Percentiles rank a stretch among this genome's conserved stretches.
Conservation (phyloP, 1,140 invertebrate genomes). For the Cotesia vestalis region DNA sequence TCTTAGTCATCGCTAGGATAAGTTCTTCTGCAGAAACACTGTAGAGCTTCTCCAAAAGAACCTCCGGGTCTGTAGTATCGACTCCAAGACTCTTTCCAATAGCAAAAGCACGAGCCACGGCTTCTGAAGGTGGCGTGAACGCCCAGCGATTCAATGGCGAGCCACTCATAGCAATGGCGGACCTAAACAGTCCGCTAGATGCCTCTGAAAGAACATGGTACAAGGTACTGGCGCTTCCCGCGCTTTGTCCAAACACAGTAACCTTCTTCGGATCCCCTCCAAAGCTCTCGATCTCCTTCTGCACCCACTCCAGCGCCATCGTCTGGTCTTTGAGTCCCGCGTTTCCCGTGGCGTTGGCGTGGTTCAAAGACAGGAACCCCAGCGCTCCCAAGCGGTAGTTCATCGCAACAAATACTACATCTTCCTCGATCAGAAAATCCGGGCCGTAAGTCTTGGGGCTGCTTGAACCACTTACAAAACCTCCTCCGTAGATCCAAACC, state of each 20-base stretch:
- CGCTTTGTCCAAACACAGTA: constrained; percentile 61
- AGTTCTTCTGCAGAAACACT: too few relatives aligned
- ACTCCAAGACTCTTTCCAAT: constrained; percentile 59
- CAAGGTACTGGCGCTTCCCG: constrained; percentile 47
- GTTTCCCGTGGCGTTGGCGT: constrained; percentile 72
- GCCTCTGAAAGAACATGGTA: constrained; percentile 47
- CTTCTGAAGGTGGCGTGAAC: constrained; percentile 57
- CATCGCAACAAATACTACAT: constrained; percentile 63
- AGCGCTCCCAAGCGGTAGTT: constrained; percentile 63
- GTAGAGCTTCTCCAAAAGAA: too few relatives aligned
- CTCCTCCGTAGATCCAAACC: constrained; percentile 69
- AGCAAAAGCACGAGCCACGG: constrained; percentile 58
- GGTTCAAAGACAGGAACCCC: constrained; percentile 69
- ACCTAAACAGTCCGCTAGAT: constrained; percentile 45
- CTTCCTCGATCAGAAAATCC: constrained; percentile 57
- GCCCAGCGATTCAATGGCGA: constrained; percentile 75
- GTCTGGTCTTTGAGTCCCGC: constrained; percentile 71
- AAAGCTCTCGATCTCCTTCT: constrained; percentile 56
- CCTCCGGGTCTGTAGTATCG: not conserved
- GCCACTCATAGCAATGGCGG: constrained; percentile 69
- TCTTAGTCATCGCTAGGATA: too few relatives aligned
- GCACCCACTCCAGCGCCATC: constrained; percentile 62
- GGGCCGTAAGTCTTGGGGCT: constrained; percentile 44
- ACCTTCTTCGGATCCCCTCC: constrained; percentile 52
- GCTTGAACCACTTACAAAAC: constrained; percentile 55